Base-by-base conservation (phyloP, 2,113 vertebrate species). In the Anolis sagrei region DNA sequence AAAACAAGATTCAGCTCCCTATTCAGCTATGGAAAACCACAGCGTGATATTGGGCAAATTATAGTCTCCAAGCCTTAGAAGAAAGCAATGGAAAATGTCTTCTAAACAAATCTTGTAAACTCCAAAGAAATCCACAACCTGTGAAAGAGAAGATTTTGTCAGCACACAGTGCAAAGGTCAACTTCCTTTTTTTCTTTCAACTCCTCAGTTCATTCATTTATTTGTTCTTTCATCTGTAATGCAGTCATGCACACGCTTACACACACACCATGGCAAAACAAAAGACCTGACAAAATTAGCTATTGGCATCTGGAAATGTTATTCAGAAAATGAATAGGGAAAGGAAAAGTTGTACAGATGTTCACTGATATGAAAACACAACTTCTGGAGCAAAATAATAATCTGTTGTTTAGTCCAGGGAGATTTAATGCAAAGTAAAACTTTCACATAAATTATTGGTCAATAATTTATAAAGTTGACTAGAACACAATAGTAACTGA, bases 341-440 rank as follows among this genome's bases (percentile, higher is more conserved):
- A 36, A 1, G 5, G 27, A 11, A 18, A 14, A 39, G 14, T 11
- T 62, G 51, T 58, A 19, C 27, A 9, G 2, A 13, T 1, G 8
- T 62, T 83, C 23, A 48, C 13, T n/a, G 48, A 70, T 70, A 78
- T 13, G 23, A 34, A 81, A 81, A 81, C 78, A 66, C 8, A 66
- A 49, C 7, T 54, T 79, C 48, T 66, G 39, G 19, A 83, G n/a
- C 62, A 73, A 19, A 39, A 25, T 21, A 21, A 61, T 61, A 58
- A 66, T 10, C 8, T 39, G 27, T 79, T 78, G 66, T 16, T 72
- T 23, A 23, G 23, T 14, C 29, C 32, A n/a, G 61, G n/a, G 44
- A 74, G 69, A 83, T 66, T 79, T 72, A 73, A 73, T 66, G 44
- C 68, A 51, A 72, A 83, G 74, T 77, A 23, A 73, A 87, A 79